Evolutionary conservation across 37 sponge, comb jelly and placozoan genomes (phyloP).

Genomic region (Oscarella lobularis): DNA sequence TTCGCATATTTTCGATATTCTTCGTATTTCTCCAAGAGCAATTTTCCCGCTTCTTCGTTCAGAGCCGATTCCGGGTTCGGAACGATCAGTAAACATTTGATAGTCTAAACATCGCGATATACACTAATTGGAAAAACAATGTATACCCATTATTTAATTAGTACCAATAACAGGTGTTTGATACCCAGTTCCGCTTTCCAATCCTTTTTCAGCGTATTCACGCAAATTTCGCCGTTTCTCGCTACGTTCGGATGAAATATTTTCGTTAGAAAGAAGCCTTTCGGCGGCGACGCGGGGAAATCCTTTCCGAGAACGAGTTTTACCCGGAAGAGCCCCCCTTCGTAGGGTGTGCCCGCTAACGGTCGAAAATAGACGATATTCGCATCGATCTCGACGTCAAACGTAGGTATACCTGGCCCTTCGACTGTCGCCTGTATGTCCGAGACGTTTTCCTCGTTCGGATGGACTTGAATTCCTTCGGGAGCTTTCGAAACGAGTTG

Average conservation of each 20-base stretch:
- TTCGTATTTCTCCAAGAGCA: constrained; percentile 80
- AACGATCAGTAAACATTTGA: constrained; percentile 90
- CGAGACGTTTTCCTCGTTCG: constrained; percentile 75
- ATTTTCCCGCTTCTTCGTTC: constrained; percentile 93
- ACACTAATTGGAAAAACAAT: no score
- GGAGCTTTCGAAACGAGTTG: constrained; percentile 44
- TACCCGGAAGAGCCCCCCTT: constrained; percentile 76
- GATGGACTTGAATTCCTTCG: constrained; percentile 74
- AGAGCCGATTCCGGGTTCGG: constrained; percentile 98
- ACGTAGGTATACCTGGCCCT: constrained; percentile 62
- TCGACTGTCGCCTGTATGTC: constrained; percentile 77
- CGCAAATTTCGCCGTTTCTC: constrained; percentile 95
- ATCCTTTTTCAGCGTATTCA: constrained; percentile 94
- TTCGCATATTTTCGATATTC: constrained; percentile 65
- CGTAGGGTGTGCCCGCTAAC: constrained; percentile 83
- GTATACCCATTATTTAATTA: no score
- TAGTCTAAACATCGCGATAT: no score
- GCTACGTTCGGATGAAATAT: constrained; percentile 98
- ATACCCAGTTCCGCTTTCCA: constrained; percentile 94
- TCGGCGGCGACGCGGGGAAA: constrained; percentile 85
- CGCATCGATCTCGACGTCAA: background rate
- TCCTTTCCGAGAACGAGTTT: constrained; percentile 85
- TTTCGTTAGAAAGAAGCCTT: constrained; percentile 92
- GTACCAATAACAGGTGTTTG: constrained; percentile 80
- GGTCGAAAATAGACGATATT: background rate